Evolutionary conservation across 2,113 vertebrate genomes (phyloP).

Genomic region (Cynoglossus semilaevis): DNA sequence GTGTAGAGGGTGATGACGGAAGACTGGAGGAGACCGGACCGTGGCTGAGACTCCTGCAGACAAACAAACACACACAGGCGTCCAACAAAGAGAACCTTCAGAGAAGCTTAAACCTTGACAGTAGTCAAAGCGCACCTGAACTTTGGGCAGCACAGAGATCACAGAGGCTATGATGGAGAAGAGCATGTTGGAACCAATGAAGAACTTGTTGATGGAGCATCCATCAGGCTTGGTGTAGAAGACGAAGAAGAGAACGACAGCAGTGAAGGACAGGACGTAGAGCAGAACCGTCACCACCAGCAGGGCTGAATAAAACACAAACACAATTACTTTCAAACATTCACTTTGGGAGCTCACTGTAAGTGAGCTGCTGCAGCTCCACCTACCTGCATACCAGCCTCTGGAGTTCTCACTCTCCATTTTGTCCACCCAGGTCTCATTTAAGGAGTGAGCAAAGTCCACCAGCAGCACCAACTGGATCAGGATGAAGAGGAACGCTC

Average conservation of each 20-base stretch:
- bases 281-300: constrained; percentile 76
- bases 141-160: constrained; percentile 84
- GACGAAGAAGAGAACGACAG: constrained; percentile 75
- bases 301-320: constrained; percentile 72
- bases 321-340: too few species aligned
- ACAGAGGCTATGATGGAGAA: constrained; percentile 83
- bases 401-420: constrained; percentile 85
- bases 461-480: constrained; percentile 93
- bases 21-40: constrained; percentile 92
- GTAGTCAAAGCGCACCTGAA: constrained; percentile 79
- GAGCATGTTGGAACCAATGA: constrained; percentile 88
- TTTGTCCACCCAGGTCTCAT: constrained; percentile 83
- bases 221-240: constrained; percentile 84
- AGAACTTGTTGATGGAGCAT: constrained; percentile 89
- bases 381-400: constrained; percentile 88
- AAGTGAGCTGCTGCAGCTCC: not conserved
- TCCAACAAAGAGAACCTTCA: too few species aligned
- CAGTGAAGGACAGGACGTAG: constrained; percentile 79
- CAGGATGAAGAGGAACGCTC: constrained; percentile 86
- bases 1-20: constrained; percentile 92
- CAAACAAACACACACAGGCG: constrained; percentile 20
- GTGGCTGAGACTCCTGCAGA: constrained; percentile 82
- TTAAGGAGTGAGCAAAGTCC: constrained; percentile 89
- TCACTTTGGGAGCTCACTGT: too few species aligned
- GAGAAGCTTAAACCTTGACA: too few species aligned